Evolutionary conservation across 2,888 invertebrate species (phyloP), one percentile per base, ranked within the genome.

Genomic region (Ormyrus rosae): DNA sequence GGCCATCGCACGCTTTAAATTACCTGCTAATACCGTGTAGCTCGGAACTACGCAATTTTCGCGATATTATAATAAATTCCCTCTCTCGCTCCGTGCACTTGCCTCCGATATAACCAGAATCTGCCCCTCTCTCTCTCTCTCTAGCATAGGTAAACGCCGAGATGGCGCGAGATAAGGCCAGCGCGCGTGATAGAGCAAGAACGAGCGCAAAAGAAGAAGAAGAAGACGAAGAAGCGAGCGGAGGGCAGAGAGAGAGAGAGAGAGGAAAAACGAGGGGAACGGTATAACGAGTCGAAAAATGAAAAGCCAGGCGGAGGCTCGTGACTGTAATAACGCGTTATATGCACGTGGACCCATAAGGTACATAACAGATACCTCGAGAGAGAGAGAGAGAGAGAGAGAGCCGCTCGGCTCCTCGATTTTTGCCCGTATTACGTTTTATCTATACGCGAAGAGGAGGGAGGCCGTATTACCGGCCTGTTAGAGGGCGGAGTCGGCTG

Each of bases 401-500:
- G 51, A 11, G 34, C 19, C 10, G 6, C 46, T 19, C 11, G 51
- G 67, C 63, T 72, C 72, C 68, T 72, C 61, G 53, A 71, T 76
- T 80, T 81, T 81, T 34, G 70, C 51, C 74, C 71, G 65, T 71
- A 78, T 81, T 81, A 81, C 81, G 70, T 75, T 81, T 78, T 78
- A 81, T 81, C 78, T 81, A 75, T 81, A 78, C n/a, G 67, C 61
- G 58, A 71, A 60, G 65, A 45, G 58, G 53, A 63, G 46, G 13
- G 9, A 46, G 19, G 58, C 67, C 63, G 74, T 78, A 80, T 80
- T 80, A 80, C 90, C 89, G 87, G 89, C 88, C 90, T 90, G 90
- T 90, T 90, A 89, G 89, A 90, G 89, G 90, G 90, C 90, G 90
- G 90, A 87, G 82, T 61, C 55, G 68, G 87, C 89, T 90, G 90